phyloP scores from a whole-genome alignment of 2,888 invertebrate species.

The Drosophila nigritarsus region DNA sequence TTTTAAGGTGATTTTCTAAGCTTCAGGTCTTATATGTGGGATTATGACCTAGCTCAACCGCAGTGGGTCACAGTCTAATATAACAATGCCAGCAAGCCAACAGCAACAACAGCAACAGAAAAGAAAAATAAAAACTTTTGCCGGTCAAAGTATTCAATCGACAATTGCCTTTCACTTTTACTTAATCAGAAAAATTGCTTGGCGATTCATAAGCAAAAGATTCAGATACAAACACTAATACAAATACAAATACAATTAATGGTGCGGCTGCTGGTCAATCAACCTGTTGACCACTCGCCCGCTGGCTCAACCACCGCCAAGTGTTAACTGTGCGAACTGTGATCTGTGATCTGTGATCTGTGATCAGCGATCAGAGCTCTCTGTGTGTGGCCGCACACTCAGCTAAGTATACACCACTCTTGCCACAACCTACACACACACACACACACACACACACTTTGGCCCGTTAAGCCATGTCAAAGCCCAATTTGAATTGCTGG shows the following conservation, averaged over 20 bases:
- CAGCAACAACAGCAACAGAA: background rate
- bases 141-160: slow-evolving; percentile 19
- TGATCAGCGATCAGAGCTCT: slow-evolving; percentile 1
- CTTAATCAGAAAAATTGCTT: slow-evolving; percentile 20
- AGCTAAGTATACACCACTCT: background rate
- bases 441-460: background rate
- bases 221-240: slow-evolving; percentile 11
- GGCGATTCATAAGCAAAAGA: slow-evolving; percentile 25
- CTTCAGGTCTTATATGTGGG: background rate
- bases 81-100: background rate
- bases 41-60: slow-evolving; percentile 3
- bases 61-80: slow-evolving; percentile 21
- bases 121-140: slow-evolving; percentile 4
- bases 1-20: background rate
- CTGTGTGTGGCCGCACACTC: slow-evolving; percentile 18
- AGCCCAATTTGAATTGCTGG: slow-evolving; percentile 20
- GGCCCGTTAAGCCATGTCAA: slow-evolving; percentile 30
- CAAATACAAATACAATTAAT: slow-evolving; percentile 11
- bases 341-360: slow-evolving; percentile 16
- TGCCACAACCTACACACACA: background rate
- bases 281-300: slow-evolving; percentile 42
- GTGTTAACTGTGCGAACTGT: slow-evolving; percentile 30
- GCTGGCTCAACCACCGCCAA: slow-evolving; percentile 10
- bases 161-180: slow-evolving; percentile 49
- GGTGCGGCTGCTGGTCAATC: slow-evolving; percentile 35